Evolutionary conservation across 2,113 vertebrate species (phyloP).

Genomic region (Tragulus kanchil): DNA sequence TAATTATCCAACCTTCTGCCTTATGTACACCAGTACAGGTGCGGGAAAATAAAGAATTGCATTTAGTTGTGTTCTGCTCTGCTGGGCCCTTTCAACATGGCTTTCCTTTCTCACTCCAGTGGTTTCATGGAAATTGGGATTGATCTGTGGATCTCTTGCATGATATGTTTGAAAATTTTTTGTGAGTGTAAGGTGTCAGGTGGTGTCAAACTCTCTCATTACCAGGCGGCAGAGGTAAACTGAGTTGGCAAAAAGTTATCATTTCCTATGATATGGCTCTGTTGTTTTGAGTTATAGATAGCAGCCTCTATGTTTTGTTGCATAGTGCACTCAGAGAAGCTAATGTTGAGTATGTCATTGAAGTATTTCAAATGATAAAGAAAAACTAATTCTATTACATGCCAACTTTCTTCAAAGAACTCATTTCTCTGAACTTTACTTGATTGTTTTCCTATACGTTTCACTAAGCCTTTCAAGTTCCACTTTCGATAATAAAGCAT

Average conservation of each 20-base stretch:
- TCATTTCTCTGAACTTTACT: not conserved
- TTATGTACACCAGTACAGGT: conserved; percentile 8
- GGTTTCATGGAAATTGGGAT: conserved; percentile 82
- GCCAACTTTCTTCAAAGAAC: not conserved
- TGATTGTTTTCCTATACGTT: conserved; percentile 16
- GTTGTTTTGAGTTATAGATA: conserved; percentile 80
- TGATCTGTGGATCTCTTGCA: conserved; percentile 87
- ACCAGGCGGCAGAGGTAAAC: conserved; percentile 83
- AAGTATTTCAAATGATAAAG: conserved; percentile 62
- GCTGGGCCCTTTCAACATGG: conserved; percentile 77
- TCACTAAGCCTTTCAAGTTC: not conserved
- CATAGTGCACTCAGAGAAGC: conserved; percentile 38
- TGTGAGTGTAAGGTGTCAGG: conserved; percentile 83
- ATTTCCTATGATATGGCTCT: conserved; percentile 79
- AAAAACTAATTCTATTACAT: conserved; percentile 31
- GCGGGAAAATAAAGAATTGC: not conserved
- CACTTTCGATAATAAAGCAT: conserved; percentile 34
- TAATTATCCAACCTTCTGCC: conserved; percentile 50
- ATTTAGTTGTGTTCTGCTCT: conserved; percentile 80
- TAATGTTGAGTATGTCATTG: conserved; percentile 61
- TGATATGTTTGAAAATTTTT: conserved; percentile 87
- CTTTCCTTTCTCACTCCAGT: conserved; percentile 81
- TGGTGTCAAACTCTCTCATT: conserved; percentile 85
- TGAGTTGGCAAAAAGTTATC: conserved; percentile 78
- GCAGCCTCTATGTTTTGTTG: conserved; percentile 63